phyloP scores from a whole-genome alignment of 2,888 invertebrate species.

The Sussaba pulchella region DNA sequence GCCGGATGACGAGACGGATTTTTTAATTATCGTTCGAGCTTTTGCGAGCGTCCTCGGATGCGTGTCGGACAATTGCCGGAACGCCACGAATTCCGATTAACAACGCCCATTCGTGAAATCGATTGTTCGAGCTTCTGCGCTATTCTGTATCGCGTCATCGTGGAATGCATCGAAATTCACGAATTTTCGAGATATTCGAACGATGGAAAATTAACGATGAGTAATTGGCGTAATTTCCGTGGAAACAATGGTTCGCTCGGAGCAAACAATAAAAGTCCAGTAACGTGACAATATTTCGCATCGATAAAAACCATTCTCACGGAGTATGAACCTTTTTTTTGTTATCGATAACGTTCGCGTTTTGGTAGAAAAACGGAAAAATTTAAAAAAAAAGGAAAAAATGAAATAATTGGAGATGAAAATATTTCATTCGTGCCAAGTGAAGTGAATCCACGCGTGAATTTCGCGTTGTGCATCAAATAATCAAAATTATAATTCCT shows the following conservation, averaged over 20 bases:
- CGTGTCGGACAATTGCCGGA: slow-evolving; percentile 38
- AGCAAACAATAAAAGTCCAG: too few relatives aligned
- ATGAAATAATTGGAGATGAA: too few relatives aligned
- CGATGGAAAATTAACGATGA: slow-evolving; percentile 28
- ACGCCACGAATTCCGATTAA: slow-evolving; percentile 46
- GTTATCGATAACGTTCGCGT: too few relatives aligned
- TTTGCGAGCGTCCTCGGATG: slow-evolving; percentile 11
- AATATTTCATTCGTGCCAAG: too few relatives aligned
- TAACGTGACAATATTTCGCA: too few relatives aligned
- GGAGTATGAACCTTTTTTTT: too few relatives aligned
- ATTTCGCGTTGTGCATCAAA: too few relatives aligned
- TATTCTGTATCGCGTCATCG: slow-evolving; percentile 13
- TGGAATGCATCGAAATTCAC: slow-evolving; percentile 12
- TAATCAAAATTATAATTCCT: too few relatives aligned
- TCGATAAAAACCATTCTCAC: not conserved
- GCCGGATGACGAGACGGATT: slow-evolving; percentile 34
- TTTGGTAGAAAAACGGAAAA: too few relatives aligned
- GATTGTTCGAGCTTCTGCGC: not conserved
- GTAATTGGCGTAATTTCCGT: slow-evolving; percentile 24
- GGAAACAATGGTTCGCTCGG: slow-evolving; percentile 6
- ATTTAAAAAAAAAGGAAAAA: too few relatives aligned
- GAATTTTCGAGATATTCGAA: not conserved
- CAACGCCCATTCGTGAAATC: slow-evolving; percentile 10
- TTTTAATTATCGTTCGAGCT: slow-evolving; percentile 51
- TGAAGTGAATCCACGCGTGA: too few relatives aligned